Base-by-base conservation (phyloP, 2,797 vertebrate species). In the Salmo trutta region DNA sequence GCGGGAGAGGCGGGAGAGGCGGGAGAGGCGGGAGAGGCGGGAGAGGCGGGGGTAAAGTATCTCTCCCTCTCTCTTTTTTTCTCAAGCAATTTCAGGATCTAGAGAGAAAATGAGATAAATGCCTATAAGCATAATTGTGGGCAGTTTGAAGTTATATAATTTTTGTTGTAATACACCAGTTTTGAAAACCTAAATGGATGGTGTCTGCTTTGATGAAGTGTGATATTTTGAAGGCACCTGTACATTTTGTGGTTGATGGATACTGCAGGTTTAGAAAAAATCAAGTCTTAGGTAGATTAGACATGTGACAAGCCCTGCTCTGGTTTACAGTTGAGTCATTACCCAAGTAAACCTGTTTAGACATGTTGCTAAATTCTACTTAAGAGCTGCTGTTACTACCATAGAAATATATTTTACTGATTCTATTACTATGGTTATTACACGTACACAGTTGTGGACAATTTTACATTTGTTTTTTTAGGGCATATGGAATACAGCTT, bases 11-110 rank as follows among this genome's bases (percentile, higher is more conserved):
- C 78, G 80, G 84, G 87, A n/a, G n/a, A n/a, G n/a, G n/a, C n/a
- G n/a, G n/a, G n/a, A n/a, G n/a, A n/a, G n/a, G n/a, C n/a, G n/a
- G n/a, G n/a, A n/a, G n/a, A n/a, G 90, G 90, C 81, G 82, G 80
- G 81, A 75, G 76, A 71, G 69, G 77, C 78, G 80, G 84, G 87
- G 86, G 87, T 36, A 36, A 92, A 93, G 92, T 94, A 82, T 91
- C 95, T 91, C 93, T 68, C 80, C 91, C 95, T 91, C 93, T 69
- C 79, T 75, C 68, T 87, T 90, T 90, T 86, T 36, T 90, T 90
- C 96, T 95, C 93, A 95, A 94, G 95, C 96, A 97, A 97, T 98
- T 98, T 97, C 94, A 95, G 96, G 96, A 96, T 97, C 97, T 97
- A 91, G 94, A 96, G 96, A 97, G 96, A 97, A 96, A 64, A 95